Conservation (phyloP, 2,888 invertebrate genomes). For the Apodemia hepburni region DNA sequence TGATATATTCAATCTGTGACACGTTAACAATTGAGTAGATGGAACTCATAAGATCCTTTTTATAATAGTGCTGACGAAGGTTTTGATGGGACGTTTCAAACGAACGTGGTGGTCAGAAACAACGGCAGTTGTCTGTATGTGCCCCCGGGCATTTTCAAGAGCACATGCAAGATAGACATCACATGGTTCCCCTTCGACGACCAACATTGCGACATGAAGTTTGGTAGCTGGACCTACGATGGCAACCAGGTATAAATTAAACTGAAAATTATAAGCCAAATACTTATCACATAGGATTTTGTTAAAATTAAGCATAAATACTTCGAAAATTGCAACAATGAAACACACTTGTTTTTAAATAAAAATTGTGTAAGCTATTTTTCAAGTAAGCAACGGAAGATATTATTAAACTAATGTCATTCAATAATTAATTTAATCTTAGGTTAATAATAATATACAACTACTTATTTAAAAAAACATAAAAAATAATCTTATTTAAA, state of each 20-base stretch:
- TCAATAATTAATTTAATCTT: no score
- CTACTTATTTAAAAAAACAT: no score
- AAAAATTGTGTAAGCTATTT: no score
- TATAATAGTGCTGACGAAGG: conserved; percentile 98
- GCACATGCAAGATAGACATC: conserved; percentile 99
- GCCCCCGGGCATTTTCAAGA: conserved; percentile 99
- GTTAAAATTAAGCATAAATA: no score
- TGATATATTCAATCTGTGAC: not conserved
- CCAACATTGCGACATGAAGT: conserved; percentile 99
- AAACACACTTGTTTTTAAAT: no score
- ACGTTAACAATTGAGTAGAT: conserved; percentile 27
- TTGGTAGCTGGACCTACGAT: conserved; percentile 99
- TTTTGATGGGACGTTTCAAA: conserved; percentile 99
- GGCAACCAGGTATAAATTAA: conserved; percentile 91
- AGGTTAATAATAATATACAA: no score
- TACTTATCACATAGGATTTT: not conserved
- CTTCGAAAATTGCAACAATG: no score
- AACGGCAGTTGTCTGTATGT: conserved; percentile 99
- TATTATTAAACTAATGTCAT: no score
- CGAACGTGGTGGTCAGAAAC: conserved; percentile 99
- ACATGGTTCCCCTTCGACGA: conserved; percentile 99
- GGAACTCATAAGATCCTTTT: conserved; percentile 44
- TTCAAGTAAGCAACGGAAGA: no score
- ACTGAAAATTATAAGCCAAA: conserved; percentile 17
- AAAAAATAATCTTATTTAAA: no score